These are phyloP conservation scores for Gymnoscopelus microlampas DNA, from an alignment of 2,797 vertebrate species.

Conservation along the genomic window DNA sequence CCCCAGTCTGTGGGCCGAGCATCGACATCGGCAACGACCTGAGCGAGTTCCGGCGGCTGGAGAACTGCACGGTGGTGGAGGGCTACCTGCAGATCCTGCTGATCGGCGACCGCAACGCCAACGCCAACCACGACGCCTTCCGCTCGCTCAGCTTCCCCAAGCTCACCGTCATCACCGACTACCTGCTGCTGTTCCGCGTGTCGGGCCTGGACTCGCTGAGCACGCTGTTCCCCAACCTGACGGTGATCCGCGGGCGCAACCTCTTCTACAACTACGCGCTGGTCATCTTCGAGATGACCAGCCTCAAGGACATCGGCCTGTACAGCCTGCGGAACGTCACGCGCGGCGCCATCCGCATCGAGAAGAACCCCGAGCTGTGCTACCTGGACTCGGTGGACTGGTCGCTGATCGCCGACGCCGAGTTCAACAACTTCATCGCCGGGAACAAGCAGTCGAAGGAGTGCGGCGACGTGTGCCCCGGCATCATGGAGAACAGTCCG, in stretches of 20 bases:
- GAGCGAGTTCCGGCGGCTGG: slow-evolving; percentile 90
- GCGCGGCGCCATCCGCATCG: slow-evolving; percentile 94
- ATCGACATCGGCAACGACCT: slow-evolving; percentile 97
- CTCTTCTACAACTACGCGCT: slow-evolving; percentile 99
- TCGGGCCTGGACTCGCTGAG: slow-evolving; percentile 96
- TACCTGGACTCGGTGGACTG: slow-evolving; percentile 98
- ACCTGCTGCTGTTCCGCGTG: slow-evolving; percentile 95
- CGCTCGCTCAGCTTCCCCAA: slow-evolving; percentile 94
- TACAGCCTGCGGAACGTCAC: slow-evolving; percentile 95
- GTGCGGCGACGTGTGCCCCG: slow-evolving; percentile 94
- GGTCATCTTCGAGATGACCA: slow-evolving; percentile 98
- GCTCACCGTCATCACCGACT: slow-evolving; percentile 96
- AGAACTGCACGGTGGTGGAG: slow-evolving; percentile 97
- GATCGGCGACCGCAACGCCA: slow-evolving; percentile 86
- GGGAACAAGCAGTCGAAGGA: slow-evolving; percentile 97
- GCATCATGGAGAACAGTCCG: slow-evolving; percentile 90
- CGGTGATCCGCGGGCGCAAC: slow-evolving; percentile 93
- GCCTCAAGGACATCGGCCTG: slow-evolving; percentile 95
- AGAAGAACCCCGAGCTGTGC: slow-evolving; percentile 98
- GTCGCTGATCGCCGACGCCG: slow-evolving; percentile 95
- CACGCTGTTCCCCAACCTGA: slow-evolving; percentile 96
- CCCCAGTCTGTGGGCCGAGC: slow-evolving; percentile 91
- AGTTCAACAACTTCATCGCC: slow-evolving; percentile 94
- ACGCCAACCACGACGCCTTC: slow-evolving; percentile 88
- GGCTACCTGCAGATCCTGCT: slow-evolving; percentile 97